These are phyloP conservation scores for Coluber constrictor DNA, from an alignment of 2,797 vertebrate species.

Conservation along the genomic window DNA sequence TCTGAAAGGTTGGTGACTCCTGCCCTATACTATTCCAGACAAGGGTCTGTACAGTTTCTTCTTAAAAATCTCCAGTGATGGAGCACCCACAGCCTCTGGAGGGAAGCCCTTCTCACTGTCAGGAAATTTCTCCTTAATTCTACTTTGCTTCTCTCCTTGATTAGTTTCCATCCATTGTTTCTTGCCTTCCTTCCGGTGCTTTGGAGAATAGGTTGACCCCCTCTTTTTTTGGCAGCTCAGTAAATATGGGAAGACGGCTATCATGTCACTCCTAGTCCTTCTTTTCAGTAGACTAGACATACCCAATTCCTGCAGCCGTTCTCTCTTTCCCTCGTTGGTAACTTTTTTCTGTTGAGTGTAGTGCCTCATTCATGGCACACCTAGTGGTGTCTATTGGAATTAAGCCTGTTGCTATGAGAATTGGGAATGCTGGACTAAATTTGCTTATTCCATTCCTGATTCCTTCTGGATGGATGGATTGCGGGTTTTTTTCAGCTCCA, in stretches of 20 bases:
- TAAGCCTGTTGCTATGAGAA: neutral
- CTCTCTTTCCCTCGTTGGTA: neutral
- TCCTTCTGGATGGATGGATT: neutral
- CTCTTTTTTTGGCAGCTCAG: neutral
- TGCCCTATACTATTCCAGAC: neutral
- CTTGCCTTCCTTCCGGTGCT: neutral
- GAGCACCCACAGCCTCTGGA: neutral
- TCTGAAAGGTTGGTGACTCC: no score
- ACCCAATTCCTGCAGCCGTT: neutral
- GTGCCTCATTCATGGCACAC: no score
- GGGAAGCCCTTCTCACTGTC: neutral
- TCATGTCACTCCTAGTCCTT: neutral
- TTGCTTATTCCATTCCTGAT: neutral
- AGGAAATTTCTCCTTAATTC: neutral
- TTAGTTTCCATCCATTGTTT: neutral
- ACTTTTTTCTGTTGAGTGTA: neutral
- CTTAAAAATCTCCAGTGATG: neutral
- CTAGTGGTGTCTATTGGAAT: no score
- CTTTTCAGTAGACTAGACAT: neutral
- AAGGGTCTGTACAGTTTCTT: neutral
- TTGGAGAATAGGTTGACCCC: neutral
- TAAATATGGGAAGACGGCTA: neutral
- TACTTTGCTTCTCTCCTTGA: neutral
- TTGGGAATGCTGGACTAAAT: neutral
- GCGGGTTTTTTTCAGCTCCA: neutral